Conservation (phyloP, 2,888 invertebrate species). For the Drosophila glabriapex region DNA sequence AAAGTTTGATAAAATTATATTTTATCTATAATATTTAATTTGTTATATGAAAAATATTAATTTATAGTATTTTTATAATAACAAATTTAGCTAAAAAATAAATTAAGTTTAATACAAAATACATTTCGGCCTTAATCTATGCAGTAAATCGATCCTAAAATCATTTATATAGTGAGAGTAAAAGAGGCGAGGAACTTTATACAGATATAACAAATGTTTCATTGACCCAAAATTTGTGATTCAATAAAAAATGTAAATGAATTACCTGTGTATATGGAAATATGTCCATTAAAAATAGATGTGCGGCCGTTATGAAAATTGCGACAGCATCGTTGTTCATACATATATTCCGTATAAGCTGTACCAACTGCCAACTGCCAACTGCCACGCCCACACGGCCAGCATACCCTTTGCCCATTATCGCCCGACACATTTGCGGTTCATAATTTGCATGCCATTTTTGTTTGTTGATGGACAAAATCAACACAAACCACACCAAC, state of each 20-base stretch:
- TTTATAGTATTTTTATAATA: not conserved
- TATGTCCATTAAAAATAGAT: conserved; percentile 75
- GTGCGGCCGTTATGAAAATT: conserved; percentile 58
- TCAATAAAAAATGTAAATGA: conserved; percentile 21
- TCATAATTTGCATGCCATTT: conserved; percentile 78
- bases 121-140: not conserved
- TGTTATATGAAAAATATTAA: not conserved
- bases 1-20: not conserved
- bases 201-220: conserved; percentile 1
- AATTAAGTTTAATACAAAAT: not conserved
- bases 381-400: conserved; percentile 34
- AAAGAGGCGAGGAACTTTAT: not conserved
- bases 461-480: conserved; percentile 81
- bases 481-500: conserved; percentile 59
- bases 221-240: conserved; percentile 33
- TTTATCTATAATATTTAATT: not conserved
- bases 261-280: conserved; percentile 51
- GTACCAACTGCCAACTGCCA: conserved; percentile 1
- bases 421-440: conserved; percentile 70
- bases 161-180: not conserved
- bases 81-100: not conserved
- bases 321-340: conserved; percentile 35
- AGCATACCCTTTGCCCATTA: not conserved
- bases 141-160: not conserved
- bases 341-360: conserved; percentile 27